Evolutionary conservation across 2,797 vertebrate genomes (phyloP).

Genomic region (Cyprinodon diabolis): DNA sequence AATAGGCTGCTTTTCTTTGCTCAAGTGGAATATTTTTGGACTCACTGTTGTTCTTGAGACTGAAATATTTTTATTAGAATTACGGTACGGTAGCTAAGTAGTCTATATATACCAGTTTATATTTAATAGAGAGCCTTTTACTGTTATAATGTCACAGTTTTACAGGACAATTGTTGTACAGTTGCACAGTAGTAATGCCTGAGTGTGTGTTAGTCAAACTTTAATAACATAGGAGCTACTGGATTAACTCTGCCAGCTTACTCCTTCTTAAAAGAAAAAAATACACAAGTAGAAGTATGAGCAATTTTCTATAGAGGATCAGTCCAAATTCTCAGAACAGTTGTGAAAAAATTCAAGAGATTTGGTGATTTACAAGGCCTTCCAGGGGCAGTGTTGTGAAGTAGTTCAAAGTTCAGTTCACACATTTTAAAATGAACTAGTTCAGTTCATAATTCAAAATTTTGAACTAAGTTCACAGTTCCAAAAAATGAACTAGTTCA

Average conservation of each 20-base stretch:
- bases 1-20: not conserved
- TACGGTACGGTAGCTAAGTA: not conserved
- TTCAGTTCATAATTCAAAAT: too few species aligned
- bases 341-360: not conserved
- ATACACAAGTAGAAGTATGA: not conserved
- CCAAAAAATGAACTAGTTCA: too few species aligned
- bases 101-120: not conserved
- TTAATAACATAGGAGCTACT: not conserved
- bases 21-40: too few species aligned
- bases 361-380: not conserved
- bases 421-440: too few species aligned
- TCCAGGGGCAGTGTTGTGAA: too few species aligned
- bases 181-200: not conserved
- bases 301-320: not conserved
- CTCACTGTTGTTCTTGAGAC: not conserved
- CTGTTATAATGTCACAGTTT: not conserved
- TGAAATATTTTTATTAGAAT: not conserved
- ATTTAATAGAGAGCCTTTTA: not conserved
- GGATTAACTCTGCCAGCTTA: not conserved
- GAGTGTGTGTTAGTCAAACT: not conserved
- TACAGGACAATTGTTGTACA: not conserved
- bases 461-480: too few species aligned
- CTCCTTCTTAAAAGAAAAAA: not conserved
- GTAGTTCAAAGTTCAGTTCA: too few species aligned
- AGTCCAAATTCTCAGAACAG: not conserved